Evolutionary conservation across 2,797 vertebrate species (phyloP).

Genomic region (Prionace glauca): DNA sequence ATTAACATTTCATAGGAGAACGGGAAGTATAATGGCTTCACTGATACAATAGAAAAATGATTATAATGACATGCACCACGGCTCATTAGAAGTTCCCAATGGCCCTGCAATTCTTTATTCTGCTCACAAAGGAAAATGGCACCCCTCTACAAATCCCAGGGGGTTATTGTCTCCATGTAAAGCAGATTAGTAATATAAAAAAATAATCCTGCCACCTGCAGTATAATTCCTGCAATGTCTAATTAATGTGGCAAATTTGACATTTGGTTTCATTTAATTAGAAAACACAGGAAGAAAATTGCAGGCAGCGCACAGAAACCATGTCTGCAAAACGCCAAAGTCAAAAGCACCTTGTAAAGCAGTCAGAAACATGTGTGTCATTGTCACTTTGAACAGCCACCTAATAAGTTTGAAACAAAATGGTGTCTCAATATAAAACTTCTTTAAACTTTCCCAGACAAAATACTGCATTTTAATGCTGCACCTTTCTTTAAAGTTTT

Average conservation of each 20-base stretch:
- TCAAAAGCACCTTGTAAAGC: background rate
- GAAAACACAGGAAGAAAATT: background rate
- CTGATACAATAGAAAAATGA: background rate
- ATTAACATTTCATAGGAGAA: background rate
- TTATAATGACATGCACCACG: background rate
- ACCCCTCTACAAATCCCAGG: background rate
- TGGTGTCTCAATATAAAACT: background rate
- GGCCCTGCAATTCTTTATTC: background rate
- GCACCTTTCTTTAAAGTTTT: background rate
- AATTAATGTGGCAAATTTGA: conserved; percentile 21
- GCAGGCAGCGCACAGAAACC: background rate
- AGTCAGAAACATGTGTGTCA: background rate
- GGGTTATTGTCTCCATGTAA: background rate
- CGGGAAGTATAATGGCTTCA: background rate
- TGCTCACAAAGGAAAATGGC: background rate
- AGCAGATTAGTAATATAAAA: conserved; percentile 9
- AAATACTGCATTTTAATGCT: background rate
- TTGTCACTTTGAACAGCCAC: background rate
- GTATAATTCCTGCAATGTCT: background rate
- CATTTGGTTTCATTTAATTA: conserved; percentile 17
- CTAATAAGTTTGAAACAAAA: background rate
- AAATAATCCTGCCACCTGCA: conserved; percentile 21
- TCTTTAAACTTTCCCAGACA: background rate
- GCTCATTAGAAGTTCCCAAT: background rate
- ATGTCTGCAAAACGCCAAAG: background rate